Conservation (phyloP, 1,140 invertebrate species). For the Galendromus occidentalis region DNA sequence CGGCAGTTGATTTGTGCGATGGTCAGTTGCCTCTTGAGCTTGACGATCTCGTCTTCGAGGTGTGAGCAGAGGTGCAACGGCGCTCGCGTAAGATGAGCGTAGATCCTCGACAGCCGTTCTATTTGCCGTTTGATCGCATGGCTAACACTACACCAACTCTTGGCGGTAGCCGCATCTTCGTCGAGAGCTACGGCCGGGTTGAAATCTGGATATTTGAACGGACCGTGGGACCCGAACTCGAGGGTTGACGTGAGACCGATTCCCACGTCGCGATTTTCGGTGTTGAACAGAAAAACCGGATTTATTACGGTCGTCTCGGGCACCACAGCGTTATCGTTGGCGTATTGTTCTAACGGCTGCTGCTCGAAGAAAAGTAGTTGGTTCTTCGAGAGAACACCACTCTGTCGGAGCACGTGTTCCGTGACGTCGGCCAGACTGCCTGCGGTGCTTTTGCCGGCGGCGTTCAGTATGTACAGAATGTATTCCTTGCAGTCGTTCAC, state of each 20-base stretch:
- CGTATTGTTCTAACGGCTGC: constrained; percentile 35
- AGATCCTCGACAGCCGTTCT: not conserved
- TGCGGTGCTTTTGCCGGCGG: not conserved
- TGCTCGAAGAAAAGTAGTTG: constrained; percentile 56
- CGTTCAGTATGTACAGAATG: constrained; percentile 42
- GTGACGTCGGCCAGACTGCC: not conserved
- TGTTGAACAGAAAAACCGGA: not conserved
- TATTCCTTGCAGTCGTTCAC: constrained; percentile 51
- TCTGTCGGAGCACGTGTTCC: constrained; percentile 53
- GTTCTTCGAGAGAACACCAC: constrained; percentile 50
- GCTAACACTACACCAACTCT: constrained; percentile 6
- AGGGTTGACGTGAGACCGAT: not conserved
- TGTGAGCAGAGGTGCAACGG: not conserved
- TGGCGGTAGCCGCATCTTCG: not conserved
- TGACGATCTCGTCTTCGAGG: not conserved
- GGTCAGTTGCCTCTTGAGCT: not conserved
- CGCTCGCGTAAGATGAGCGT: not conserved
- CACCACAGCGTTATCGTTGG: constrained; percentile 37
- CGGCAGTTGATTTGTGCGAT: not conserved
- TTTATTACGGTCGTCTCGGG: not conserved
- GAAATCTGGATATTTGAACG: constrained; percentile 10
- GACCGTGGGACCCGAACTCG: not conserved
- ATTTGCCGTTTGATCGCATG: not conserved
- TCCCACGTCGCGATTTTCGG: not conserved
- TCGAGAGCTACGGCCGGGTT: not conserved